Conservation (phyloP, 2,888 invertebrate species). For the Hyalella azteca region DNA sequence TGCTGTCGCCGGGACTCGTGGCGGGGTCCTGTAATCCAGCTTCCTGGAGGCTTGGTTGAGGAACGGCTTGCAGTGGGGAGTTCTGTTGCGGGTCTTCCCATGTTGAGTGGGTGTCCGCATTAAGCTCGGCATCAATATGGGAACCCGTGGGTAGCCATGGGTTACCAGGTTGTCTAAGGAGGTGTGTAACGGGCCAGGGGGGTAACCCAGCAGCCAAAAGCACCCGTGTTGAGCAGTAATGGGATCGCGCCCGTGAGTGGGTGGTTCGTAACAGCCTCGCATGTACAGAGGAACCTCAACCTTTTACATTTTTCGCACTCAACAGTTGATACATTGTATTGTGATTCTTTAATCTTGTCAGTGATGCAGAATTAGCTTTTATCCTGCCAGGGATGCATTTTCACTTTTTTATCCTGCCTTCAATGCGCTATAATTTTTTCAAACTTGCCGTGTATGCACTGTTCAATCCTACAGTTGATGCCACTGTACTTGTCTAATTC, state of each 20-base stretch:
- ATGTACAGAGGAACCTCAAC: constrained; percentile 77
- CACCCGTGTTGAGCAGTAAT: constrained; percentile 98
- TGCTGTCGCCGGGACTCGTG: constrained; percentile 80
- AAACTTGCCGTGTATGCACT: no score
- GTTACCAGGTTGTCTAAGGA: constrained; percentile 92
- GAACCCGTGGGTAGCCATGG: constrained; percentile 81
- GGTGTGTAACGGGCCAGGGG: constrained; percentile 98
- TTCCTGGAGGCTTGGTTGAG: constrained; percentile 88
- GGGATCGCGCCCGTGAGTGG: constrained; percentile 98
- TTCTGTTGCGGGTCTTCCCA: constrained; percentile 71
- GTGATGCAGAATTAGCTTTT: no score
- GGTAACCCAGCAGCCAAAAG: constrained; percentile 99
- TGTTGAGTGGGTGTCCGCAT: constrained; percentile 88
- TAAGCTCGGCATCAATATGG: constrained; percentile 99
- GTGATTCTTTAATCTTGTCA: no score
- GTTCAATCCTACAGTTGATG: no score
- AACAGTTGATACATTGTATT: no score
- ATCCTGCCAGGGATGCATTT: no score
- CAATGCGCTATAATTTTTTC: no score
- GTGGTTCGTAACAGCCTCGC: constrained; percentile 77
- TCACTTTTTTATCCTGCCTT: no score
- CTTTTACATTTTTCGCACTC: constrained; percentile 73
- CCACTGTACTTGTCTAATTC: no score
- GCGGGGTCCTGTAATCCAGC: constrained; percentile 97
- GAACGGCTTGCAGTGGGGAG: constrained; percentile 93